phyloP scores from a whole-genome alignment of 2,113 vertebrate species.

The Psephotus haematonotus region DNA sequence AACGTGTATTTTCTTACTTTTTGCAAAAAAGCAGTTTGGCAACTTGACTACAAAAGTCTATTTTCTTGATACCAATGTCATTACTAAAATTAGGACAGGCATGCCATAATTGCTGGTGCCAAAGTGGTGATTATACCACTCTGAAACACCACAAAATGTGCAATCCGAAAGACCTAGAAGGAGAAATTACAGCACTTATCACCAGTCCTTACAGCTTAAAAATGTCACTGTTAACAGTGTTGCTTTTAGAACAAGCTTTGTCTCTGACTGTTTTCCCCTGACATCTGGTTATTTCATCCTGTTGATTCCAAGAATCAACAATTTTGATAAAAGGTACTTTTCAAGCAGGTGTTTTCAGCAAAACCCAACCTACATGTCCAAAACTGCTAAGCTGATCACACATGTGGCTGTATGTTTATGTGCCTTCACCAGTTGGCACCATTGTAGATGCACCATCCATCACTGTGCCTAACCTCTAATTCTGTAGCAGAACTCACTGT shows the following conservation, averaged over 20 bases:
- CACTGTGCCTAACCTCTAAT: rapidly evolving
- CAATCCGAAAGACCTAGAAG: neutral
- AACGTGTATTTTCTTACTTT: neutral
- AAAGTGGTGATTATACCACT: neutral
- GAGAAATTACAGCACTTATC: neutral
- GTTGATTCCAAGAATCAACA: neutral
- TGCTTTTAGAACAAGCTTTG: neutral
- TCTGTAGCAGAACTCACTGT: neutral
- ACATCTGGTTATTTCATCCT: neutral
- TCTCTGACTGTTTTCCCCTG: neutral
- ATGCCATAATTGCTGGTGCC: neutral
- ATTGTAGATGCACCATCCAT: rapidly evolving
- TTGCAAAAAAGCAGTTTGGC: neutral
- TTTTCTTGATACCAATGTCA: neutral
- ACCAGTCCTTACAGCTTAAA: neutral
- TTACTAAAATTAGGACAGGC: neutral
- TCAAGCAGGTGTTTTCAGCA: neutral
- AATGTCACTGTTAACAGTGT: neutral
- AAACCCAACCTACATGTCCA: neutral
- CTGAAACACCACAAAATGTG: neutral
- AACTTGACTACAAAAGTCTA: neutral
- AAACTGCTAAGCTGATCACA: neutral
- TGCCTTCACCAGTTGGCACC: neutral
- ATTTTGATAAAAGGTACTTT: neutral
- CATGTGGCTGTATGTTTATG: rapidly evolving